Conservation (phyloP, 2,113 vertebrate species). For the Coregonus clupeaformis region DNA sequence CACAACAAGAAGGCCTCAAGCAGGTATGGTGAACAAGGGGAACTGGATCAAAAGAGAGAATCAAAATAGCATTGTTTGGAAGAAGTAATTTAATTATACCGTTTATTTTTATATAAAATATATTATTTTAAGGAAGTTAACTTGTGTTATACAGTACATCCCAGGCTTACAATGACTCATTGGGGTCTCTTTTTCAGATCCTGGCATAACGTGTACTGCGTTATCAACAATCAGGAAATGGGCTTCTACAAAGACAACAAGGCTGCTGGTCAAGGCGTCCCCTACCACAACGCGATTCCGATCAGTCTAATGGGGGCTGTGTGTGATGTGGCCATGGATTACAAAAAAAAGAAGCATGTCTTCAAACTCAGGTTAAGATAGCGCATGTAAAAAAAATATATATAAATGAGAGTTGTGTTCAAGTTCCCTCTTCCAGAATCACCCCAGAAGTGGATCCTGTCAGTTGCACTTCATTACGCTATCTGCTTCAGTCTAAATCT, state of each 20-base stretch:
- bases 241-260: slow-evolving; percentile 95
- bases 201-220: slow-evolving; percentile 96
- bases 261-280: slow-evolving; percentile 83
- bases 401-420: too few species aligned
- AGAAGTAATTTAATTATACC: background rate
- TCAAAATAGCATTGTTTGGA: background rate
- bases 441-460: background rate
- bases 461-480: too few species aligned
- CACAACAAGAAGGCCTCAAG: slow-evolving; percentile 96
- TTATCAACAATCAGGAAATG: slow-evolving; percentile 91
- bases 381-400: too few species aligned
- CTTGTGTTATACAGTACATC: too few species aligned
- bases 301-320: slow-evolving; percentile 85
- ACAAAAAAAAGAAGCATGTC: slow-evolving; percentile 98
- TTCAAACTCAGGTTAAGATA: slow-evolving; percentile 88
- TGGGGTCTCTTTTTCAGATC: slow-evolving; percentile 74
- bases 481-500: too few species aligned
- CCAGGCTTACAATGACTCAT: background rate
- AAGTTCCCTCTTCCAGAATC: background rate
- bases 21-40: slow-evolving; percentile 72
- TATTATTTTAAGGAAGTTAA: background rate
- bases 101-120: background rate
- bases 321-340: slow-evolving; percentile 90
- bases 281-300: slow-evolving; percentile 88
- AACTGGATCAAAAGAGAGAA: background rate